A percentile compares a stretch with the other conserved stretches of the same genome.
Evolutionary conservation across 2,888 invertebrate species (phyloP).

Genomic region (Heteromurus nitidus): DNA sequence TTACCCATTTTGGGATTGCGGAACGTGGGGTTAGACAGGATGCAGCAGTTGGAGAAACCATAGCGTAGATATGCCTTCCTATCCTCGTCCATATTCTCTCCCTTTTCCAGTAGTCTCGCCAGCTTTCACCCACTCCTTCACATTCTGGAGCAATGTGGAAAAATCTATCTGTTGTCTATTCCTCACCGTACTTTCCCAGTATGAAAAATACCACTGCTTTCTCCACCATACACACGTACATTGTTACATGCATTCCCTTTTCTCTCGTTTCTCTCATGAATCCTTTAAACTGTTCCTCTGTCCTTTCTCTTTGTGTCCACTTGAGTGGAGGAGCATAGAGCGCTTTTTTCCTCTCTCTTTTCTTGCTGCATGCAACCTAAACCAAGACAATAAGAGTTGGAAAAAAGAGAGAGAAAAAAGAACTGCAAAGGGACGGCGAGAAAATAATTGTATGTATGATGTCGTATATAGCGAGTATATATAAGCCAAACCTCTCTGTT

Average conservation of each 20-base stretch:
- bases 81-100: constrained; percentile 25
- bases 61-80: constrained; percentile 59
- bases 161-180: too few species aligned
- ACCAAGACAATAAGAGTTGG: too few species aligned
- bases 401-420: too few species aligned
- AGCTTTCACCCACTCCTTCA: constrained; percentile 2
- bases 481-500: neutral
- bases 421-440: neutral
- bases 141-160: neutral
- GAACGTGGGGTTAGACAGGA: constrained; percentile 73
- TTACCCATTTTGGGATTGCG: constrained; percentile 74
- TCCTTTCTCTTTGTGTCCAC: neutral
- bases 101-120: neutral
- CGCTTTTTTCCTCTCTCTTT: constrained; percentile 30
- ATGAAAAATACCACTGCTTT: neutral
- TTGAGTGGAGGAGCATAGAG: neutral
- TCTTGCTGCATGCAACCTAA: too few species aligned
- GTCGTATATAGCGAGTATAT: neutral
- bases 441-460: neutral
- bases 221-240: neutral
- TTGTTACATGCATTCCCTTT: neutral
- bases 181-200: neutral
- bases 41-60: constrained; percentile 73
- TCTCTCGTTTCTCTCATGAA: constrained; percentile 30
- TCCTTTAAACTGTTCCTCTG: constrained; percentile 32